A percentile compares a stretch with the other conserved stretches of the same genome.
These are phyloP conservation scores for Drosophila chauvacae DNA, from an alignment of 1,140 invertebrate species.

Conservation along the genomic window DNA sequence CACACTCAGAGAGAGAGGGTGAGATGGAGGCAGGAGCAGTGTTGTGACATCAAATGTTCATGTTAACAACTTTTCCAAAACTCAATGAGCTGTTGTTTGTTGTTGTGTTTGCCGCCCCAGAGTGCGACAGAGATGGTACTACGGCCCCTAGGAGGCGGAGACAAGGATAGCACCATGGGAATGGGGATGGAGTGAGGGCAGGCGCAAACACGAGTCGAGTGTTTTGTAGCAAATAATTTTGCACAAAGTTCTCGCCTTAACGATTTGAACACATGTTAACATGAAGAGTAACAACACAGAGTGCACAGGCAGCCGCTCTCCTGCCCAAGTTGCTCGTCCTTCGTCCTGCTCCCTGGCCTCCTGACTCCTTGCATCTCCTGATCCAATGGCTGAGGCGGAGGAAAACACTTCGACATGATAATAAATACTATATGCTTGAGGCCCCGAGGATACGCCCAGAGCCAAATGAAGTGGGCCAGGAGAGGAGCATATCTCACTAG, in stretches of 20 bases:
- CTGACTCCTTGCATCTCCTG: background rate
- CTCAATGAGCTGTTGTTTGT: slow-evolving; percentile 83
- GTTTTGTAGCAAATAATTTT: slow-evolving; percentile 82
- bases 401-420: slow-evolving; percentile 80
- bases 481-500: background rate
- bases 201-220: slow-evolving; percentile 78
- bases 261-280: slow-evolving; percentile 83
- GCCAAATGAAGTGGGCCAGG: background rate
- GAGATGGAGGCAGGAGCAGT: slow-evolving; percentile 16
- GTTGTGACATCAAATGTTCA: slow-evolving; percentile 83
- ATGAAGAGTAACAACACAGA: slow-evolving; percentile 76
- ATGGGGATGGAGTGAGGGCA: slow-evolving; percentile 32
- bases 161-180: background rate
- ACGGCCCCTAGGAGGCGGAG: background rate
- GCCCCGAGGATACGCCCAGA: background rate
- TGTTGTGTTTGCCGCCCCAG: slow-evolving; percentile 63
- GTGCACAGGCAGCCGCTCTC: slow-evolving; percentile 48
- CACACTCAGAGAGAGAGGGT: background rate
- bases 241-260: slow-evolving; percentile 82
- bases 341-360: background rate
- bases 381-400: slow-evolving; percentile 18
- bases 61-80: slow-evolving; percentile 83
- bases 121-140: slow-evolving; percentile 10
- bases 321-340: slow-evolving; percentile 12
- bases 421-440: slow-evolving; percentile 65